Conservation (phyloP, 2,888 invertebrate species). For the Petrolisthes cinctipes region DNA sequence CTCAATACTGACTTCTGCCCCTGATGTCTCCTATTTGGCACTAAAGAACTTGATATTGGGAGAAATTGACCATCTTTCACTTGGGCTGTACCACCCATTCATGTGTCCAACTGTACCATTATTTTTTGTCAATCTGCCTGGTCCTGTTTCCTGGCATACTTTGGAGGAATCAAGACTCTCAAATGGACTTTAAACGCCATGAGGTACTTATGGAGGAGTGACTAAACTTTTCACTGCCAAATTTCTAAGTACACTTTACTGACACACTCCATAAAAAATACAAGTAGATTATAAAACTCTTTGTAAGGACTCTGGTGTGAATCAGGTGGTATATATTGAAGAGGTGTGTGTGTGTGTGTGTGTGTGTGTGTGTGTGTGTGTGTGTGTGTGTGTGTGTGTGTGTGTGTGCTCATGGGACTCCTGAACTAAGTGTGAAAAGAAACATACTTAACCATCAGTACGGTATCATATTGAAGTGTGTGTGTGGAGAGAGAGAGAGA, state of each 20-base stretch:
- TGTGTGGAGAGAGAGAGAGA: background rate
- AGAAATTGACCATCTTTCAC: no score
- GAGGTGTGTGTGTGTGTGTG: constrained; percentile 12
- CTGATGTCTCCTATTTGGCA: no score
- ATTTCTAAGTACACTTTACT: background rate
- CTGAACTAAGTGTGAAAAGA: background rate
- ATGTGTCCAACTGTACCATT: no score
- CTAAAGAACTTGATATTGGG: no score
- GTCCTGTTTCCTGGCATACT: no score
- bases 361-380: constrained; percentile 16
- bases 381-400: constrained; percentile 21
- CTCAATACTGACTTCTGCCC: no score
- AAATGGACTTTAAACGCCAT: no score
- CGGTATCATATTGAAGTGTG: background rate
- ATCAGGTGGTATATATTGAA: constrained; percentile 1
- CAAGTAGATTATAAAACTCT: background rate
- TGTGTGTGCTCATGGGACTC: background rate
- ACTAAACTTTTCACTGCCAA: no score
- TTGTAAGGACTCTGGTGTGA: background rate
- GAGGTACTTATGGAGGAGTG: no score
- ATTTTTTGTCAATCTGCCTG: no score
- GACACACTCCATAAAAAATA: background rate
- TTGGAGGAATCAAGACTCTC: no score
- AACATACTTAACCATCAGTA: background rate
- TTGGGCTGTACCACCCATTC: no score